Conservation (phyloP, 2,113 vertebrate species). For the Gallinago paraguaiae region DNA sequence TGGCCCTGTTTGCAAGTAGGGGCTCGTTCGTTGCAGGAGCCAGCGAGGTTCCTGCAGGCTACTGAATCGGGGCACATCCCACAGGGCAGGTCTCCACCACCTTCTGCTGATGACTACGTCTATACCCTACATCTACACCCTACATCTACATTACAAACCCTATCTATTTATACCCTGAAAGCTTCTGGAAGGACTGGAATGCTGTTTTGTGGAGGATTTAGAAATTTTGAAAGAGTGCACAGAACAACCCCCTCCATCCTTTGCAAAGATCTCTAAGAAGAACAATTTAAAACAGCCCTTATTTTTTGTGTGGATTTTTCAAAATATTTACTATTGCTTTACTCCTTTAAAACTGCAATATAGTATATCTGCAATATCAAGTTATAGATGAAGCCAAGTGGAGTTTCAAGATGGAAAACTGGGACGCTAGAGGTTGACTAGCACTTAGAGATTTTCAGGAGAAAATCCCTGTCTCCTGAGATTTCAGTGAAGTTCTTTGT, state of each 20-base stretch:
- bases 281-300: accelerated
- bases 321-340: not conserved
- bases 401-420: not conserved
- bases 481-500: not conserved
- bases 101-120: not conserved
- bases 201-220: not conserved
- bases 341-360: not conserved
- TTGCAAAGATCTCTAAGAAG: not conserved
- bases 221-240: not conserved
- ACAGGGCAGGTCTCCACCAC: not conserved
- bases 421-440: not conserved
- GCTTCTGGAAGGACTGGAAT: not conserved
- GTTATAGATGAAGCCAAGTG: not conserved
- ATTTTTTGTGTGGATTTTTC: not conserved
- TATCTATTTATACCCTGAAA: not conserved
- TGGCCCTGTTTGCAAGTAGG: not conserved
- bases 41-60: not conserved
- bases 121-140: accelerated
- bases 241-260: accelerated
- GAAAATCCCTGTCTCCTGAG: not conserved
- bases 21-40: not conserved
- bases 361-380: not conserved
- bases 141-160: accelerated
- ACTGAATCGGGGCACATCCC: accelerated
- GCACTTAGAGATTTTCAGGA: not conserved